These are phyloP conservation scores for Meganola albula DNA, from an alignment of 2,888 invertebrate species.

Conservation along the genomic window DNA sequence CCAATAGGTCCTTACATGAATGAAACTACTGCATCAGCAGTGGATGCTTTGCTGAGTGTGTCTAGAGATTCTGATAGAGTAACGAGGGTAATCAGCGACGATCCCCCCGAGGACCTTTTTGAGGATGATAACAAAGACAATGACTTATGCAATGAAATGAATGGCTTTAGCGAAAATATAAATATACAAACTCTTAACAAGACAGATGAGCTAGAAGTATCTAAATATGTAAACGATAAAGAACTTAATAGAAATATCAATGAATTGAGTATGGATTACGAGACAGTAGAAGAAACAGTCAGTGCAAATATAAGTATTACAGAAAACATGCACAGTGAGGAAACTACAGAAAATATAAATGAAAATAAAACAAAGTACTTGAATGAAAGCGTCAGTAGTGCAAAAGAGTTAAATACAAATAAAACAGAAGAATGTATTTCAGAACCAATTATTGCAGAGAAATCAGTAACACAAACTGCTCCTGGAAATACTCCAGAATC, in stretches of 20 bases:
- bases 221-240: conserved; percentile 12
- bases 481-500: conserved; percentile 56
- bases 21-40: conserved; percentile 65
- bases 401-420: too few species aligned
- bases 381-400: too few species aligned
- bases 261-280: too few species aligned
- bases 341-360: too few species aligned
- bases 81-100: conserved; percentile 57
- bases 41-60: conserved; percentile 66
- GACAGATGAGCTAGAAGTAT: conserved; percentile 12
- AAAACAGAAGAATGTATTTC: too few species aligned
- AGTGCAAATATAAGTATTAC: too few species aligned
- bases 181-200: conserved; percentile 17
- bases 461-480: too few species aligned
- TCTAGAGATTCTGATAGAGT: conserved; percentile 65
- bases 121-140: conserved; percentile 63
- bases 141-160: conserved; percentile 26
- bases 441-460: too few species aligned
- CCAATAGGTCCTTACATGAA: conserved; percentile 47
- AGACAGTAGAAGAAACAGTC: too few species aligned
- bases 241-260: conserved; percentile 15
- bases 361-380: too few species aligned
- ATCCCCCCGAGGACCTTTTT: conserved; percentile 67
- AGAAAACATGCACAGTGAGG: too few species aligned
- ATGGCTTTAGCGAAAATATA: conserved; percentile 35